Percentiles rank a stretch among this genome's conserved stretches.
Conservation (phyloP, 2,797 vertebrate genomes). For the Pseudocheirus occidentalis region DNA sequence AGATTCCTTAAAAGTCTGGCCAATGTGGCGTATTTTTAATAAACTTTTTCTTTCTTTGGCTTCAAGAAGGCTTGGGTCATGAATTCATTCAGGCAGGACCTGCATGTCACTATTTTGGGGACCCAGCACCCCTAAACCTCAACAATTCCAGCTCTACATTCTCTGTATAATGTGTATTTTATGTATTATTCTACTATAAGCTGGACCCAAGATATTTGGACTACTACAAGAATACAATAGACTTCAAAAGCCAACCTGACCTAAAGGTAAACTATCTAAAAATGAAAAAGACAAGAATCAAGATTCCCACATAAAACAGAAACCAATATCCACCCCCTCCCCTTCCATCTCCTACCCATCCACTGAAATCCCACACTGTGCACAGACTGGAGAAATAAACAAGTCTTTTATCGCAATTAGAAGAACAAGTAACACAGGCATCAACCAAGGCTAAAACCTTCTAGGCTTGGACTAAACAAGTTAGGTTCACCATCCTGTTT, state of each 20-base stretch:
- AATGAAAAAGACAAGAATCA: conserved; percentile 46
- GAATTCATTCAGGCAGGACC: neutral
- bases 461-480: neutral
- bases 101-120: neutral
- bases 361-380: neutral
- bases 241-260: conserved; percentile 39
- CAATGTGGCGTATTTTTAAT: no score
- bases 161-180: neutral
- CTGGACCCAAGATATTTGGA: neutral
- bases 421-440: neutral
- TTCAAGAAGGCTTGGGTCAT: no score
- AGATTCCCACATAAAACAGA: conserved; percentile 51
- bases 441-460: neutral
- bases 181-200: conserved; percentile 8
- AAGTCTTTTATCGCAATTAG: neutral
- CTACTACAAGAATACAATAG: conserved; percentile 1
- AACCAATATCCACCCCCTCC: neutral
- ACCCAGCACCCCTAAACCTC: no score
- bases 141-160: neutral
- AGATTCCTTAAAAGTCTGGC: no score
- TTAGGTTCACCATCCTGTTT: neutral
- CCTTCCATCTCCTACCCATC: neutral
- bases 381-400: neutral
- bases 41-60: no score
- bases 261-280: conserved; percentile 30